phyloP scores from a whole-genome alignment of 2,113 vertebrate species.

The Equus przewalskii region DNA sequence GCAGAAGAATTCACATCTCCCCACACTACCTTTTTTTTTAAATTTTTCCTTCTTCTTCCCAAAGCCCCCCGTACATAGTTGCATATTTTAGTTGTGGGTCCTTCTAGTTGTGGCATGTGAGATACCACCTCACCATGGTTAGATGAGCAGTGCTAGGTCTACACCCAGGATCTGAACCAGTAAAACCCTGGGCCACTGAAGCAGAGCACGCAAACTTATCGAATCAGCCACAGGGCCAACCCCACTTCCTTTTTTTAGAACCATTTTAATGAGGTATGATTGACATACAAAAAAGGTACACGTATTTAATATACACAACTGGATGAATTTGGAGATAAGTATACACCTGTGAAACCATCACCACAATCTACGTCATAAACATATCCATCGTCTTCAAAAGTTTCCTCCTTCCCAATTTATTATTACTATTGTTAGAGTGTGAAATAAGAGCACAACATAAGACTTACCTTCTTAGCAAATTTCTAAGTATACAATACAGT shows the following conservation, averaged over 20 bases:
- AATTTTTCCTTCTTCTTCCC: too few species aligned
- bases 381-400: background rate
- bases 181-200: too few species aligned
- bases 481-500: background rate
- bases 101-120: too few species aligned
- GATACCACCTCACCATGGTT: too few species aligned
- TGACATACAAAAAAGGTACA: background rate
- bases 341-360: background rate
- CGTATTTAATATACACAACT: background rate
- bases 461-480: background rate
- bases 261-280: background rate
- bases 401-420: background rate
- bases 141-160: too few species aligned
- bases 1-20: background rate
- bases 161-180: too few species aligned
- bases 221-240: too few species aligned
- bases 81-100: too few species aligned
- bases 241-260: slow-evolving; percentile 17
- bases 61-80: too few species aligned
- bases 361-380: background rate
- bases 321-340: background rate
- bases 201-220: too few species aligned
- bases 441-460: background rate
- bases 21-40: slow-evolving; percentile 18
- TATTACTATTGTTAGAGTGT: background rate